Evolutionary conservation across 2,113 vertebrate species (phyloP).

Genomic region (Sigmodon hispidus): DNA sequence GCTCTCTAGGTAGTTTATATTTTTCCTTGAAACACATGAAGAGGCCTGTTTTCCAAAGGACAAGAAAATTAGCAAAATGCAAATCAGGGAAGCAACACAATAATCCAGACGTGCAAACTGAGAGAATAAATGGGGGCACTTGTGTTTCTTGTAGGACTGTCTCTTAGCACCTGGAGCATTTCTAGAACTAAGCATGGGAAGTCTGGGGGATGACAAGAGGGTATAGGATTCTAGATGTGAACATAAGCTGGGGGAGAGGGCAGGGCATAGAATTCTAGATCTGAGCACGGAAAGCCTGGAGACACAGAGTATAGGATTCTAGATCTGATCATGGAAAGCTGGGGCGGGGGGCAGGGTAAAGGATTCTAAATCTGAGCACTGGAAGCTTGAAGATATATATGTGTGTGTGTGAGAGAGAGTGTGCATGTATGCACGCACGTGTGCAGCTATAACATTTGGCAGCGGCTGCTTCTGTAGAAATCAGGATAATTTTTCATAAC

Average conservation of each 20-base stretch:
- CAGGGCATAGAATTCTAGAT: not conserved
- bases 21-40: not conserved
- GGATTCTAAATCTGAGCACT: too few species aligned
- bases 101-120: not conserved
- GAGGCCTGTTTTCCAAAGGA: not conserved
- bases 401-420: too few species aligned
- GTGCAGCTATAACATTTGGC: not conserved
- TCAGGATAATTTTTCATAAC: conserved; percentile 62
- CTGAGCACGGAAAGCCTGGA: not conserved
- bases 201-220: not conserved
- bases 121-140: not conserved
- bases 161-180: conserved; percentile 2
- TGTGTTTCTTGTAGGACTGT: not conserved
- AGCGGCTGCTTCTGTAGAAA: conserved; percentile 48
- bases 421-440: too few species aligned
- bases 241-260: accelerated
- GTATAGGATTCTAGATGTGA: not conserved
- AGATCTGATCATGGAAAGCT: too few species aligned
- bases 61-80: not conserved
- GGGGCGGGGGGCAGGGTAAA: too few species aligned
- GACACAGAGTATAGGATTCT: not conserved
- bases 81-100: not conserved
- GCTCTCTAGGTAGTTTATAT: not conserved
- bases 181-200: not conserved
- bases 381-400: too few species aligned